These are phyloP conservation scores for Clinocottus analis DNA, from an alignment of 2,113 vertebrate species.

Conservation along the genomic window DNA sequence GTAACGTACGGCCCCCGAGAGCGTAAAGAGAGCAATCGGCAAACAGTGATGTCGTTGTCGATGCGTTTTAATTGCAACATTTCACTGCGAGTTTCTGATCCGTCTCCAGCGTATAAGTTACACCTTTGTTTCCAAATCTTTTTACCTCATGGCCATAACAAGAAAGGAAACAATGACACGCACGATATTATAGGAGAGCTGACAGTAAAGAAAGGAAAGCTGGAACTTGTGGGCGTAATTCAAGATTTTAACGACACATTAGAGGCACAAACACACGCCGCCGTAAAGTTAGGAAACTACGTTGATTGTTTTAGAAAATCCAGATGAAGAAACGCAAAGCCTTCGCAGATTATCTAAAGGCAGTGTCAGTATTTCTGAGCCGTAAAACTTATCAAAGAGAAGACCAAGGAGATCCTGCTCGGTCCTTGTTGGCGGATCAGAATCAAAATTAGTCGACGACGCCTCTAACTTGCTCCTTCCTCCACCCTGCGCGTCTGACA, in stretches of 20 bases:
- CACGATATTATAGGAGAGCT: background rate
- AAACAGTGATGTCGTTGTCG: background rate
- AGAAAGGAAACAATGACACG: no score
- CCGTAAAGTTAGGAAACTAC: background rate
- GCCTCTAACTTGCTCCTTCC: conserved; percentile 33
- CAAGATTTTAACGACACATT: background rate
- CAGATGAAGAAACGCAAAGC: background rate
- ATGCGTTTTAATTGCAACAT: background rate
- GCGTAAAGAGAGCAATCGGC: background rate
- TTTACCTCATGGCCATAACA: no score
- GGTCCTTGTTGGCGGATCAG: background rate
- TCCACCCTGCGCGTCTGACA: conserved; percentile 11
- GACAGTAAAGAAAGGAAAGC: background rate
- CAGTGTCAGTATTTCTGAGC: background rate
- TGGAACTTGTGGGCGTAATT: background rate
- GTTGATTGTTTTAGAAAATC: background rate
- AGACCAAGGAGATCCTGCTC: background rate
- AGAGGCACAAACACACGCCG: background rate
- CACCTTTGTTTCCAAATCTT: background rate
- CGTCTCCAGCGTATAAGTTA: background rate
- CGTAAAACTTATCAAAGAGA: background rate
- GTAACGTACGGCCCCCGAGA: background rate
- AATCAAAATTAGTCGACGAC: conserved; percentile 3
- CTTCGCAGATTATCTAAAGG: background rate
- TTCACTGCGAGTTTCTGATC: background rate